These are phyloP conservation scores for Dryobota labecula DNA, from an alignment of 2,888 invertebrate species.

Conservation along the genomic window DNA sequence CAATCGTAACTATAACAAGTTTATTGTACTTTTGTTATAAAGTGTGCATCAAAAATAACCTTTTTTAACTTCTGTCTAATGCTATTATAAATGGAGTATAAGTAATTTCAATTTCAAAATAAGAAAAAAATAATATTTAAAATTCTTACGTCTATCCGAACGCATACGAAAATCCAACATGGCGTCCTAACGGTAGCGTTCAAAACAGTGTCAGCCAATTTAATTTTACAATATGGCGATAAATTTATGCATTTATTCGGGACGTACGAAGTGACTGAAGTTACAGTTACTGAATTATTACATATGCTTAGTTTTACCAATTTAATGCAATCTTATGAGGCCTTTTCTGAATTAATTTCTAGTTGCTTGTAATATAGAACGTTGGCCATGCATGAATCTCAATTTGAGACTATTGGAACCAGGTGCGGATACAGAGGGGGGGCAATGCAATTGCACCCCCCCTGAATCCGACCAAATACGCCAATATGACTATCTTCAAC, in stretches of 20 bases:
- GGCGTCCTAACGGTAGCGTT: constrained; percentile 61
- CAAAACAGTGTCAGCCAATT: constrained; percentile 62
- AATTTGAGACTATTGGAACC: constrained; percentile 21
- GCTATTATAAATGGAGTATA: no score
- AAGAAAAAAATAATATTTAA: constrained; percentile 28
- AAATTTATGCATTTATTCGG: constrained; percentile 58
- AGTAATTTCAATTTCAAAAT: constrained; percentile 34
- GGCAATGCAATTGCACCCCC: no score
- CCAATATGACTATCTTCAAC: no score
- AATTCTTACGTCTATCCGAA: constrained; percentile 48
- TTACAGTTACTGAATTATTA: constrained; percentile 43
- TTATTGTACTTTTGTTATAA: no score
- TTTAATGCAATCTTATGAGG: constrained; percentile 32
- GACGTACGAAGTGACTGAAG: constrained; percentile 19
- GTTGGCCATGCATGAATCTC: constrained; percentile 10
- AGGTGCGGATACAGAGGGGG: no score
- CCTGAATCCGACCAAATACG: no score
- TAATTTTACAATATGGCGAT: constrained; percentile 50
- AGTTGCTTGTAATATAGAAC: constrained; percentile 6
- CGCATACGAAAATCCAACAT: constrained; percentile 54
- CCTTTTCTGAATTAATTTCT: constrained; percentile 29
- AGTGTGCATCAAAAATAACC: no score
- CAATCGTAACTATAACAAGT: no score
- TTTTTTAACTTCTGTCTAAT: no score
- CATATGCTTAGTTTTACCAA: constrained; percentile 39